phyloP scores from a whole-genome alignment of 2,888 invertebrate genomes.

The Graphium colonna region DNA sequence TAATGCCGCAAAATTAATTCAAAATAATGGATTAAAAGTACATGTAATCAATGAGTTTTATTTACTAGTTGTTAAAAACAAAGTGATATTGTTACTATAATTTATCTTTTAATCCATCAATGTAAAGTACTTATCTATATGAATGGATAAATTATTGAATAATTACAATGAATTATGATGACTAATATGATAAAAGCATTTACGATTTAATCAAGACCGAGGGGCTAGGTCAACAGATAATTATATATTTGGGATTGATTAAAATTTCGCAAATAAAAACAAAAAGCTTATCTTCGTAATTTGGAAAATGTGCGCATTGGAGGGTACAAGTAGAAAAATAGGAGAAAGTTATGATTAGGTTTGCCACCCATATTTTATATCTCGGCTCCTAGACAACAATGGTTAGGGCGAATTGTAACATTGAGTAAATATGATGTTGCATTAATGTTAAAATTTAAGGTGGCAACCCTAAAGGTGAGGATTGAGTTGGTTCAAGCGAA shows the following conservation, averaged over 20 bases:
- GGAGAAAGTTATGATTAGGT: slow-evolving; percentile 30
- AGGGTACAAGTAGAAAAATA: slow-evolving; percentile 14
- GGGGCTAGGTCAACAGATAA: slow-evolving; percentile 27
- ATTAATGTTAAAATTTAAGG: slow-evolving; percentile 33
- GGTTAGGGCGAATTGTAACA: too few relatives aligned
- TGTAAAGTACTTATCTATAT: neutral
- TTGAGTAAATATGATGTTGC: neutral
- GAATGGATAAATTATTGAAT: slow-evolving; percentile 12
- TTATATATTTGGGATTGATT: neutral
- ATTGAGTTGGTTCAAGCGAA: slow-evolving; percentile 6
- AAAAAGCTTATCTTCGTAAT: neutral
- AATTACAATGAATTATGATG: slow-evolving; percentile 20
- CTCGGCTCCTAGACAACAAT: too few relatives aligned
- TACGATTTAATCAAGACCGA: slow-evolving; percentile 23
- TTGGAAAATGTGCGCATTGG: slow-evolving; percentile 6
- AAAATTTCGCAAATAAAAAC: neutral
- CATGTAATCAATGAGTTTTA: too few relatives aligned
- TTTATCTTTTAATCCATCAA: slow-evolving; percentile 6
- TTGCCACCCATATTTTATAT: slow-evolving; percentile 6
- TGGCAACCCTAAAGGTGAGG: slow-evolving; percentile 28
- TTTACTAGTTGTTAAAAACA: too few relatives aligned
- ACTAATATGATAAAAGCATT: slow-evolving; percentile 18
- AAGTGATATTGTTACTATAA: too few relatives aligned
- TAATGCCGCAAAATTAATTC: too few relatives aligned
- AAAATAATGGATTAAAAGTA: too few relatives aligned